These are phyloP conservation scores for Chalcis sispes DNA, from an alignment of 2,888 invertebrate genomes.

Conservation along the genomic window DNA sequence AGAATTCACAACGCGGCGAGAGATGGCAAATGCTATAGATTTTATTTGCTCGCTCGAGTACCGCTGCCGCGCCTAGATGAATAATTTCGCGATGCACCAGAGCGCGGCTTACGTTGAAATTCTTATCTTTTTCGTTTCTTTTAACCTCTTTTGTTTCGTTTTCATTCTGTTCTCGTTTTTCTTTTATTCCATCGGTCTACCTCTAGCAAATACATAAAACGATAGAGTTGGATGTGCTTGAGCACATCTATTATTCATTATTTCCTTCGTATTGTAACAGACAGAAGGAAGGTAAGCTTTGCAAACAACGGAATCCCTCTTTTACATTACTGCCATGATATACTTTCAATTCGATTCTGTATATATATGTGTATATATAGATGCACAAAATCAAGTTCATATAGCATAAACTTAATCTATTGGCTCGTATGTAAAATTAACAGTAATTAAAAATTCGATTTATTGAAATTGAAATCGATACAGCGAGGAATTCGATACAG, in stretches of 20 bases:
- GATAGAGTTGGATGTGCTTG: constrained; percentile 24
- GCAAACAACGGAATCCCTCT: constrained; percentile 25
- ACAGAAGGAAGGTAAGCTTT: not conserved
- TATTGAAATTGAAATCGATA: no score
- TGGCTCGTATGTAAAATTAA: no score
- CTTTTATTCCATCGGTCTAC: not conserved
- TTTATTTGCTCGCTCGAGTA: constrained; percentile 22
- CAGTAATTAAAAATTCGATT: no score
- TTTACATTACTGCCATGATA: no score
- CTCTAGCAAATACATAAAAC: constrained; percentile 38
- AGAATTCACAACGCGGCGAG: not conserved
- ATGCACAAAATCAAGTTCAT: no score
- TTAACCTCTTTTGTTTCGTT: not conserved
- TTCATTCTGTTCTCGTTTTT: not conserved
- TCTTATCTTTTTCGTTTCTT: not conserved
- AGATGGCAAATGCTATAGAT: constrained; percentile 21
- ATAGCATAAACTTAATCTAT: no score
- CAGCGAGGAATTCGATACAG: not conserved
- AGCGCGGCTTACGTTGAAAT: no score
- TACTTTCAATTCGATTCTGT: not conserved
- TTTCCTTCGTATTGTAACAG: not conserved
- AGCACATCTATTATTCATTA: constrained; percentile 42
- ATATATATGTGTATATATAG: no score
- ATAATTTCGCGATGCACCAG: constrained; percentile 37
- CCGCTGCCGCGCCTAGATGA: constrained; percentile 14